These are phyloP conservation scores for Pedetes capensis DNA, from an alignment of 2,113 vertebrate genomes.

Conservation along the genomic window DNA sequence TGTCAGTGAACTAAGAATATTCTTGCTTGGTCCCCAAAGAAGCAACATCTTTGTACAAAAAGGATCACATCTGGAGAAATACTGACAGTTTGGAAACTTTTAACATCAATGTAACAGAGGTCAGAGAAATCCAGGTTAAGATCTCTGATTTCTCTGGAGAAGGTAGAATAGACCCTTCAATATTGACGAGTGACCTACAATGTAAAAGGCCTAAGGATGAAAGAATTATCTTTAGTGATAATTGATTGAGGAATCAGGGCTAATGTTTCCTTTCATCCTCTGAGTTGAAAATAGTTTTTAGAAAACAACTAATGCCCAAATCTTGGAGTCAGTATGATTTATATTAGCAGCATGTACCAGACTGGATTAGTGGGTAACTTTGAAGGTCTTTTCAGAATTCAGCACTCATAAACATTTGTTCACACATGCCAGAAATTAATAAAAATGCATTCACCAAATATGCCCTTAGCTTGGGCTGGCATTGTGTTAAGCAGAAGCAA, in stretches of 20 bases:
- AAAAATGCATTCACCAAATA: neutral
- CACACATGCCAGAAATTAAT: neutral
- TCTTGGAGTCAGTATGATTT: neutral
- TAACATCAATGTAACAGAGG: neutral
- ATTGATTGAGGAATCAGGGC: conserved; percentile 57
- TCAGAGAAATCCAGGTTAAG: conserved; percentile 20
- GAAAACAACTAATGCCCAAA: neutral
- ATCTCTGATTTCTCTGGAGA: neutral
- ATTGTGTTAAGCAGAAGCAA: neutral
- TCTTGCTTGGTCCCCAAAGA: neutral
- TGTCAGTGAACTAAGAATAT: neutral
- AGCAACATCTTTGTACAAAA: neutral
- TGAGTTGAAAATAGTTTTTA: neutral
- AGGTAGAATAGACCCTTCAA: neutral
- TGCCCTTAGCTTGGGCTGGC: neutral
- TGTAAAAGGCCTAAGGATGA: conserved; percentile 54
- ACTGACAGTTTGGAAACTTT: conserved; percentile 11
- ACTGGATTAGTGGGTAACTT: neutral
- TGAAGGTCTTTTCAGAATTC: neutral
- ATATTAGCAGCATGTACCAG: neutral
- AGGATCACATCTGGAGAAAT: neutral
- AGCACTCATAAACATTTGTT: neutral
- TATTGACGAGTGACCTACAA: conserved; percentile 44
- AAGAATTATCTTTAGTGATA: conserved; percentile 42
- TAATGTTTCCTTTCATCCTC: conserved; percentile 61